Evolutionary conservation across 2,113 vertebrate species (phyloP).

Genomic region (Corythoichthys intestinalis): DNA sequence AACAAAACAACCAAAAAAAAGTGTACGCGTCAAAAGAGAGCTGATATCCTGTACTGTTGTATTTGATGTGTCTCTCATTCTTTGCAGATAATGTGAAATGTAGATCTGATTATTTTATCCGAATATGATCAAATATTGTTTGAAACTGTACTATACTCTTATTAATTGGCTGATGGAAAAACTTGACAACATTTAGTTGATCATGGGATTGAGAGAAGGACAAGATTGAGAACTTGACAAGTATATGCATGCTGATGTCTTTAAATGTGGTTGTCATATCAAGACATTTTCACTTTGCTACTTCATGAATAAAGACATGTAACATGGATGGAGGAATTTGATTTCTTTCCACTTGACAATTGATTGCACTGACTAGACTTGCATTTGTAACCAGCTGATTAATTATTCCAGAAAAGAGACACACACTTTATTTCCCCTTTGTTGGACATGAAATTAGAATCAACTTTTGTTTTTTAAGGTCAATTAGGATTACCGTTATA

Average conservation of each 20-base stretch:
- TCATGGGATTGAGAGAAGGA: neutral
- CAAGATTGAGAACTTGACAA: neutral
- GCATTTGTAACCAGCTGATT: no score
- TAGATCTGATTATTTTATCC: neutral
- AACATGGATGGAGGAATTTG: slow-evolving; percentile 3
- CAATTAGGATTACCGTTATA: no score
- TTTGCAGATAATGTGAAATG: slow-evolving; percentile 14
- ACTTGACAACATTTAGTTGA: neutral
- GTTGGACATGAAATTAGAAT: no score
- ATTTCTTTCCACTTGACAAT: neutral
- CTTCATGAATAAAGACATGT: slow-evolving; percentile 59
- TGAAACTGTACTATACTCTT: slow-evolving; percentile 1
- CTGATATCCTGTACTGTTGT: slow-evolving; percentile 35
- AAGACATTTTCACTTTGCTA: slow-evolving; percentile 60
- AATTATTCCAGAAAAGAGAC: no score
- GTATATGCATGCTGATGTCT: slow-evolving; percentile 57
- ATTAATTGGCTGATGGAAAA: neutral
- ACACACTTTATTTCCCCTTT: no score
- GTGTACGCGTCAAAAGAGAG: slow-evolving; percentile 30
- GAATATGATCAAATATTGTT: neutral
- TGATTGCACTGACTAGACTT: neutral
- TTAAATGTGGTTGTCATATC: slow-evolving; percentile 42
- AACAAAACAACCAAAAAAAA: neutral
- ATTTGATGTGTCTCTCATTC: slow-evolving; percentile 37
- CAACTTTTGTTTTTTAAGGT: no score